A percentile compares a stretch with the other conserved stretches of the same genome.
phyloP scores from a whole-genome alignment of 2,113 vertebrate genomes.

The Oceanites oceanicus region DNA sequence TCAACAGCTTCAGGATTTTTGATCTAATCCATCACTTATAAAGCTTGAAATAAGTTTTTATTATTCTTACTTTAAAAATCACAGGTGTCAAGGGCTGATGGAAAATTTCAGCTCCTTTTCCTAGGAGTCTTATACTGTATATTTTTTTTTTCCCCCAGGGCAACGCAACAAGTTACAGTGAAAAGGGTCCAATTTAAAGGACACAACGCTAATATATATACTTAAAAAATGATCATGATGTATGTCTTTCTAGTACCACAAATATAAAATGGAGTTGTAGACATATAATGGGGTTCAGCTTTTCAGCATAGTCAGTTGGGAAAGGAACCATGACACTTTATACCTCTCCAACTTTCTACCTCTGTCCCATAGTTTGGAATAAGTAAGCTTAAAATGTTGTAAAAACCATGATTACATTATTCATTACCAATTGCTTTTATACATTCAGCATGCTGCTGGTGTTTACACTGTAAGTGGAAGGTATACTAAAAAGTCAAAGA shows the following conservation, averaged over 20 bases:
- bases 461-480: neutral
- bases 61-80: neutral
- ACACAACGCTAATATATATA: neutral
- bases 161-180: neutral
- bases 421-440: neutral
- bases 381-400: neutral
- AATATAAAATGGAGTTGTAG: neutral
- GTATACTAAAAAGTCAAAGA: neutral
- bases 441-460: neutral
- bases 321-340: neutral
- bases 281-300: neutral
- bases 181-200: neutral
- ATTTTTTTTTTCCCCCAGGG: neutral
- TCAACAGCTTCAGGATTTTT: neutral
- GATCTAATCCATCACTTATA: neutral
- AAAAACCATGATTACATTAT: neutral
- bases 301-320: neutral
- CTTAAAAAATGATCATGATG: neutral
- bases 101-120: neutral
- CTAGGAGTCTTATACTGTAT: neutral
- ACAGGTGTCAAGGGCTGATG: neutral
- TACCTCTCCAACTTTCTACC: neutral
- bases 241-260: neutral
- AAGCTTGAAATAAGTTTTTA: neutral
- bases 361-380: neutral